Conservation (phyloP, 1,140 invertebrate species). For the Heliconius himera region DNA sequence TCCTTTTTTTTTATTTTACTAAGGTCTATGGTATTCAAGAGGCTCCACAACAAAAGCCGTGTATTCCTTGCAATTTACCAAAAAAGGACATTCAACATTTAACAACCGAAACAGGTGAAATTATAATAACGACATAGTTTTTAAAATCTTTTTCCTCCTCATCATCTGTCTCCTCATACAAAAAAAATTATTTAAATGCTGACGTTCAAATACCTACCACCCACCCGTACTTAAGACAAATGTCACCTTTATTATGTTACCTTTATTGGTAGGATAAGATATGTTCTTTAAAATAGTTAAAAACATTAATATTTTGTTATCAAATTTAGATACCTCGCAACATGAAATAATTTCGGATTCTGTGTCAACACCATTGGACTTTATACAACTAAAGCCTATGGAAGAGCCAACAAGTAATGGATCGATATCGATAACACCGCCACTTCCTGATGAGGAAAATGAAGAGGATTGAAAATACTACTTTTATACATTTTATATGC, state of each 20-base stretch:
- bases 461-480: not conserved
- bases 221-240: not conserved
- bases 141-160: not conserved
- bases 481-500: not conserved
- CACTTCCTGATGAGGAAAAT: not conserved
- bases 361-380: not conserved
- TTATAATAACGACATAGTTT: not conserved
- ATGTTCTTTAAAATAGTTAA: too few species aligned
- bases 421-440: not conserved
- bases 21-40: constrained; percentile 26
- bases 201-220: too few species aligned
- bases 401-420: not conserved
- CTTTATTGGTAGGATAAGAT: too few species aligned
- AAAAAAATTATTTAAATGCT: too few species aligned
- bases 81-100: constrained; percentile 33
- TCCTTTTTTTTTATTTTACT: not conserved
- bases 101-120: constrained; percentile 42
- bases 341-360: not conserved
- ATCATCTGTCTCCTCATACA: too few species aligned
- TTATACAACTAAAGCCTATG: not conserved
- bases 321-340: not conserved
- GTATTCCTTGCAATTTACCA: constrained; percentile 48
- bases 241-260: not conserved
- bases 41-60: constrained; percentile 40
- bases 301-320: not conserved